These are phyloP conservation scores for Apteryx mantelli DNA, from an alignment of 2,113 vertebrate genomes.

Conservation along the genomic window DNA sequence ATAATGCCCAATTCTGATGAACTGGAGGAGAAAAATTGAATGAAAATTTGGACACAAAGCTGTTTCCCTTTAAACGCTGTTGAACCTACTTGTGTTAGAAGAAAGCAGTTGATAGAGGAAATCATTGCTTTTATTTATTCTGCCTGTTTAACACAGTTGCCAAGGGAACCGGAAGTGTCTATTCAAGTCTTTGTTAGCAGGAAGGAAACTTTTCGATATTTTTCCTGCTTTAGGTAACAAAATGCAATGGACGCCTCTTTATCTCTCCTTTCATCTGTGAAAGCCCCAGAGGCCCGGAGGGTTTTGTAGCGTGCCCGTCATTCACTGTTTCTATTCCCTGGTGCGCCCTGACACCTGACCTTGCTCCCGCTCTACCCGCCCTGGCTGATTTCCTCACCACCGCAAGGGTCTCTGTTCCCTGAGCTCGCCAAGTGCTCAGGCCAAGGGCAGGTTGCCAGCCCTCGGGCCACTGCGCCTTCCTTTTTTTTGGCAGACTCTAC, in stretches of 20 bases:
- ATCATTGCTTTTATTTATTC: constrained; percentile 13
- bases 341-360: background rate
- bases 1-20: background rate
- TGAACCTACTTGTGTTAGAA: background rate
- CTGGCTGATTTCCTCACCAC: background rate
- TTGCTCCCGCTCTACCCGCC: accelerated
- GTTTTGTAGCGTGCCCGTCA: accelerated
- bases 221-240: constrained; percentile 34
- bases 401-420: background rate
- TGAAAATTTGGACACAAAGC: background rate
- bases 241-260: background rate
- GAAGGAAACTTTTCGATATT: constrained; percentile 24
- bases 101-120: constrained; percentile 23
- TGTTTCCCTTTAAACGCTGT: background rate
- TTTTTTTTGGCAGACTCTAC: background rate
- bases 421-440: background rate
- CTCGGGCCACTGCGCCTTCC: background rate
- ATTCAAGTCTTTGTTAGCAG: constrained; percentile 41
- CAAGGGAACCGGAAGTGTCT: constrained; percentile 66
- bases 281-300: accelerated
- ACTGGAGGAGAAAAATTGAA: background rate
- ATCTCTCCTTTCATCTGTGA: background rate
- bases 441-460: background rate
- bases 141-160: constrained; percentile 52
- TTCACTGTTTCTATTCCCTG: background rate